These are phyloP conservation scores for Conomelus anceps DNA, from an alignment of 2,888 invertebrate genomes.

Conservation along the genomic window DNA sequence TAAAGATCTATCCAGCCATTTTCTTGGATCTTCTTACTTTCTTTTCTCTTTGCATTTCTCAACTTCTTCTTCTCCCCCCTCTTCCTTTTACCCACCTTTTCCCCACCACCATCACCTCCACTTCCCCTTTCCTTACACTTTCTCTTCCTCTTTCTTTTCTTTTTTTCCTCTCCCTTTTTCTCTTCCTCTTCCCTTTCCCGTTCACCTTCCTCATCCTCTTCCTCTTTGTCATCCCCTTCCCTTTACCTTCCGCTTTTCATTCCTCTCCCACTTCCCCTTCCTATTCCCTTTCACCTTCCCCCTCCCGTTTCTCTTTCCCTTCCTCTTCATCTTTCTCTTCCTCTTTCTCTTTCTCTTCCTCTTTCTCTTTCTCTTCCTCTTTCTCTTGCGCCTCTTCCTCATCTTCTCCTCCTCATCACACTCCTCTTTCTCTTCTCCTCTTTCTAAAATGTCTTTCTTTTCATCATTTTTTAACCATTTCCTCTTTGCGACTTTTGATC, in stretches of 20 bases:
- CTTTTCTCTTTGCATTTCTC: background rate
- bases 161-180: background rate
- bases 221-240: background rate
- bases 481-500: no score
- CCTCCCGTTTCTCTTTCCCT: background rate
- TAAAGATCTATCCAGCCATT: background rate
- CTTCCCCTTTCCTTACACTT: background rate
- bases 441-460: no score
- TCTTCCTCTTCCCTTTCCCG: background rate
- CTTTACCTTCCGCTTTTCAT: background rate
- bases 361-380: background rate
- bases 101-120: background rate
- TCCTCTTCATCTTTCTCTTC: background rate
- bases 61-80: background rate
- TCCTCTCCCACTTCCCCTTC: background rate
- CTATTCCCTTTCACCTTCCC: background rate
- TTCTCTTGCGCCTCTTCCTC: background rate
- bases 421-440: no score
- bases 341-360: background rate
- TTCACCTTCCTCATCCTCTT: background rate
- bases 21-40: background rate
- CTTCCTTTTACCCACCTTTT: background rate
- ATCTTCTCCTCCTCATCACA: background rate
- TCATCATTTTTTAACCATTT: no score
- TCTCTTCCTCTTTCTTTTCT: background rate